phyloP scores from a whole-genome alignment of 2,888 invertebrate species.

The Encarsia formosa region DNA sequence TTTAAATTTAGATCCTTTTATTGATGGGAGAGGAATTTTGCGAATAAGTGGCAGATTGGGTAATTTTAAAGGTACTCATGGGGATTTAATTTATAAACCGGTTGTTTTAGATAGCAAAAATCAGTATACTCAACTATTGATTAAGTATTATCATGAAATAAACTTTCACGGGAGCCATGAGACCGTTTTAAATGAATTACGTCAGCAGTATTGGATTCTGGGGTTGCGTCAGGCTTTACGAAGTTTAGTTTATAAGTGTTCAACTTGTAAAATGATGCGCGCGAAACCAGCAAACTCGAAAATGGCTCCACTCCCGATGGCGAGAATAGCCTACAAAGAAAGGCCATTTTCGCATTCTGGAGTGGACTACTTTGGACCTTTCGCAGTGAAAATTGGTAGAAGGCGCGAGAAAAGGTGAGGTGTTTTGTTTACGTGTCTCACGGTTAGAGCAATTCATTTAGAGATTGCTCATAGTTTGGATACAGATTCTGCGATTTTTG shows the following conservation, averaged over 20 bases:
- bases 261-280: not conserved
- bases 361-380: too few species aligned
- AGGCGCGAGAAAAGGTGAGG: not conserved
- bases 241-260: too few species aligned
- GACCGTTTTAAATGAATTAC: not conserved
- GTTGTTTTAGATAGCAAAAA: not conserved
- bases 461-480: too few species aligned
- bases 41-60: not conserved
- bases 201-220: not conserved
- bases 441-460: not conserved
- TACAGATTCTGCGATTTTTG: too few species aligned
- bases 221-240: too few species aligned
- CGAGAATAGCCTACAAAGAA: too few species aligned
- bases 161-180: not conserved
- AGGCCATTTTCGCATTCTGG: too few species aligned
- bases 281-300: too few species aligned
- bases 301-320: too few species aligned
- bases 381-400: not conserved
- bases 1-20: too few species aligned
- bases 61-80: too few species aligned
- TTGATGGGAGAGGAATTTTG: not conserved
- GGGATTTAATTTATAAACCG: not conserved
- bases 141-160: not conserved
- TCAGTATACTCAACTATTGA: not conserved
- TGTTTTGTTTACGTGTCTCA: not conserved